Evolutionary conservation across 2,113 vertebrate species (phyloP).

Genomic region (Numenius arquata): DNA sequence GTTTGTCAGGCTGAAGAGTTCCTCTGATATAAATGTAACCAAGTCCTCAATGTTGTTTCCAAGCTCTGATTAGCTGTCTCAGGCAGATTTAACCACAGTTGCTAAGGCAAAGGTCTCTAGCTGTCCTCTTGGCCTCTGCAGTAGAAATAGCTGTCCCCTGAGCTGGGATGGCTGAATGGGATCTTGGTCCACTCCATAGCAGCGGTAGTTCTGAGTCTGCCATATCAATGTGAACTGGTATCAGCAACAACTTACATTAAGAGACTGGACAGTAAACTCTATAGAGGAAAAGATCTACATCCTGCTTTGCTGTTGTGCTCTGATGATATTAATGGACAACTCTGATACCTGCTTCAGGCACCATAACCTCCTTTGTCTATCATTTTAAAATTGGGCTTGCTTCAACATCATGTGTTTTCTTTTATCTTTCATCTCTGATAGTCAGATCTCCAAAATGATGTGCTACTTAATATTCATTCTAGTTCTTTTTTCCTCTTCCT

Average conservation of each 20-base stretch:
- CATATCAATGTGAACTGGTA: neutral
- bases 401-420: neutral
- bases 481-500: neutral
- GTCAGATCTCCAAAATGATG: neutral
- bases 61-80: neutral
- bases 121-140: neutral
- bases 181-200: neutral
- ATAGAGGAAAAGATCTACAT: neutral
- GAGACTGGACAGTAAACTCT: neutral
- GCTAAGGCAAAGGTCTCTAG: neutral
- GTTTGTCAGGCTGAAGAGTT: constrained; percentile 19
- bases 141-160: neutral
- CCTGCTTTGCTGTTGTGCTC: neutral
- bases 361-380: neutral
- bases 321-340: neutral
- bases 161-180: neutral
- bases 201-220: neutral
- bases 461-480: neutral
- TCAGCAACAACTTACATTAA: neutral
- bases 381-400: neutral
- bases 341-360: neutral
- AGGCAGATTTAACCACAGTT: neutral
- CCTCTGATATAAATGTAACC: neutral
- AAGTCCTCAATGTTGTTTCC: neutral
- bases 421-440: neutral